phyloP scores from a whole-genome alignment of 2,797 vertebrate genomes.

The Poeciliopsis presidionis region DNA sequence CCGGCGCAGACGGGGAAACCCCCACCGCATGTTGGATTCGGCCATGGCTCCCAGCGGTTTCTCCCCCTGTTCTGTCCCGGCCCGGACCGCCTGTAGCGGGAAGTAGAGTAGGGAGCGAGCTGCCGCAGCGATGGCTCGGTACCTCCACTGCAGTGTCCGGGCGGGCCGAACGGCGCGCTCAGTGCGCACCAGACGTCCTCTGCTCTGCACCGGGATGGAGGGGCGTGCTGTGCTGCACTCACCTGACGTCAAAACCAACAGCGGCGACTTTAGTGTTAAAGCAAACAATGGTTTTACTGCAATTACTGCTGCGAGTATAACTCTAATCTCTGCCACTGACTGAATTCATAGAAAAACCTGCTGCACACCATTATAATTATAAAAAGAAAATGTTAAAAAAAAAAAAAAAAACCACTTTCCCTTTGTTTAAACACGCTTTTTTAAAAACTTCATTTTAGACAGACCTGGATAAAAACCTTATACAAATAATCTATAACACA shows the following conservation, averaged over 20 bases:
- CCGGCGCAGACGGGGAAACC: conserved; percentile 87
- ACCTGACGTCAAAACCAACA: conserved; percentile 67
- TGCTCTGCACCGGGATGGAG: conserved; percentile 39
- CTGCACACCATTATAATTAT: neutral
- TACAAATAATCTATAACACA: neutral
- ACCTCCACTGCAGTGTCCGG: conserved; percentile 62
- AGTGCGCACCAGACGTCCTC: conserved; percentile 45
- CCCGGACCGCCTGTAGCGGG: conserved; percentile 69
- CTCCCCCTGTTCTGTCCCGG: conserved; percentile 22
- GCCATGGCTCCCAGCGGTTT: conserved; percentile 81
- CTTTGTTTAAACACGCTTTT: neutral
- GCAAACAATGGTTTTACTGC: no score
- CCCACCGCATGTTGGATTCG: conserved; percentile 86
- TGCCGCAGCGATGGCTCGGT: conserved; percentile 56
- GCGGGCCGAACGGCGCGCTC: conserved; percentile 42
- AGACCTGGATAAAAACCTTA: neutral
- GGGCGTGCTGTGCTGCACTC: conserved; percentile 33
- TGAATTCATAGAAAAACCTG: neutral
- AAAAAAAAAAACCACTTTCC: neutral
- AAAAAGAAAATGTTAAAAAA: neutral
- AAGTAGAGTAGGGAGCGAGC: conserved; percentile 62
- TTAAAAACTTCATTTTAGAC: neutral
- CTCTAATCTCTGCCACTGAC: neutral
- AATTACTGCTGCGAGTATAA: neutral
- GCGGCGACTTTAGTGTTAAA: neutral